phyloP scores from a whole-genome alignment of 2,888 invertebrate genomes.

The Acleris laterana region DNA sequence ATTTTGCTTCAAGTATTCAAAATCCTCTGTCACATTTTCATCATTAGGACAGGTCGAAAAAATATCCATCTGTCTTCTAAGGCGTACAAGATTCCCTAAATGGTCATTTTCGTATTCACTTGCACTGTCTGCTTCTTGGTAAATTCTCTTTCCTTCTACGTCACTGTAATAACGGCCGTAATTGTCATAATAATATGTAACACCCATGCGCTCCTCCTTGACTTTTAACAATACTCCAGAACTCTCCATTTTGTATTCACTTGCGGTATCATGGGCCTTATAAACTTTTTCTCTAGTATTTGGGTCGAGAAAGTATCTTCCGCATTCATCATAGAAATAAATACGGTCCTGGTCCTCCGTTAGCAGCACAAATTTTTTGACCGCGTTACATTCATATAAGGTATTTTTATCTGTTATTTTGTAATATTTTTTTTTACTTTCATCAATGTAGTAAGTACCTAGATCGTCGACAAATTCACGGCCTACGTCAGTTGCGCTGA shows the following conservation, averaged over 20 bases:
- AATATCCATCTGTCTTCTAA: slow-evolving; percentile 65
- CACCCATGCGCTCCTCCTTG: slow-evolving; percentile 68
- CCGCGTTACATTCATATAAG: slow-evolving; percentile 70
- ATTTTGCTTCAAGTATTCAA: slow-evolving; percentile 67
- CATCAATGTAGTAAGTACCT: slow-evolving; percentile 71
- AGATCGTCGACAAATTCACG: slow-evolving; percentile 73
- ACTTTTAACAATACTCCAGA: slow-evolving; percentile 67
- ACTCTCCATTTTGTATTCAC: slow-evolving; percentile 75
- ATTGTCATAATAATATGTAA: slow-evolving; percentile 69
- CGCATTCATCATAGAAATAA: slow-evolving; percentile 77
- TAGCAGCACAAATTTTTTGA: slow-evolving; percentile 65
- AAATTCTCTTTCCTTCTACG: slow-evolving; percentile 69
- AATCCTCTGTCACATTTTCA: slow-evolving; percentile 72
- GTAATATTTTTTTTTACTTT: slow-evolving; percentile 73
- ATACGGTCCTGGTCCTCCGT: slow-evolving; percentile 65
- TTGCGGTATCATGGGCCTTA: slow-evolving; percentile 67
- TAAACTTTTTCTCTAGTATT: slow-evolving; percentile 68
- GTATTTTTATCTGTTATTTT: slow-evolving; percentile 59
- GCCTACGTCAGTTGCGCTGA: slow-evolving; percentile 66
- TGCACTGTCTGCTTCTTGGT: slow-evolving; percentile 63
- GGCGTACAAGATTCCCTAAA: slow-evolving; percentile 76
- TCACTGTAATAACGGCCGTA: slow-evolving; percentile 76
- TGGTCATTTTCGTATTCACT: slow-evolving; percentile 80
- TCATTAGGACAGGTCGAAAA: slow-evolving; percentile 70
- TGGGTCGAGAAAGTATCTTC: slow-evolving; percentile 67